Percentiles rank a stretch among this genome's conserved stretches.
Evolutionary conservation across 1,140 invertebrate species (phyloP).

Genomic region (Drosophila pallidifrons): DNA sequence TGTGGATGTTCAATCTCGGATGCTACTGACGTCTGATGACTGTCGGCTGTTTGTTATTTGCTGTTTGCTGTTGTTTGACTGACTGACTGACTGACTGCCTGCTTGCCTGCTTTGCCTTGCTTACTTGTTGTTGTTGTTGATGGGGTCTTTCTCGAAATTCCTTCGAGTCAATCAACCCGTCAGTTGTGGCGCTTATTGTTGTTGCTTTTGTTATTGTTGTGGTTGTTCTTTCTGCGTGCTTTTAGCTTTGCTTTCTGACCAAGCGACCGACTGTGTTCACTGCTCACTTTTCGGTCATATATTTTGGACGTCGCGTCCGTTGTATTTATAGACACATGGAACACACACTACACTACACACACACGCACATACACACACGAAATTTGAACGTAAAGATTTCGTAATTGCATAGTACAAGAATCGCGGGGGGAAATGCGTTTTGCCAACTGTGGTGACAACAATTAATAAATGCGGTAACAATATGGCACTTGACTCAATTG

Average conservation of each 20-base stretch:
- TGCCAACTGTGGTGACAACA: slow-evolving; percentile 4
- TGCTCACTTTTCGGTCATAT: slow-evolving; percentile 31
- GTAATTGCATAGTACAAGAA: slow-evolving; percentile 63
- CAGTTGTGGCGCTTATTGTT: slow-evolving; percentile 48
- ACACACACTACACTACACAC: slow-evolving; percentile 58
- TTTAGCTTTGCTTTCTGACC: slow-evolving; percentile 41
- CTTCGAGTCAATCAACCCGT: slow-evolving; percentile 79
- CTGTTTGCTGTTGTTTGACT: slow-evolving; percentile 9
- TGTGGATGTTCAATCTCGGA: slow-evolving; percentile 30
- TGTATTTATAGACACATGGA: slow-evolving; percentile 76
- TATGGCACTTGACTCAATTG: slow-evolving; percentile 2
- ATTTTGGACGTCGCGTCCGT: slow-evolving; percentile 29
- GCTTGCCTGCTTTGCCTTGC: background rate
- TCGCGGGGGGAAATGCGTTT: slow-evolving; percentile 21
- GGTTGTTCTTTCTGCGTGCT: slow-evolving; percentile 34
- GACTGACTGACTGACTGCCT: no score
- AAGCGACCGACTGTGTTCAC: slow-evolving; percentile 16
- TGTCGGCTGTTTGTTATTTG: slow-evolving; percentile 7
- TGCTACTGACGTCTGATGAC: slow-evolving; percentile 16
- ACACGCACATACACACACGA: slow-evolving; percentile 26
- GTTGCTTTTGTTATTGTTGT: slow-evolving; percentile 11
- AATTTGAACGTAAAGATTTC: slow-evolving; percentile 58
- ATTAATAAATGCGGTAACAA: slow-evolving; percentile 11
- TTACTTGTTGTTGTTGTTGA: background rate
- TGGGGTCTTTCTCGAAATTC: slow-evolving; percentile 58